Evolutionary conservation across 2,113 vertebrate species (phyloP).

Genomic region (Cochlearius cochlearius): DNA sequence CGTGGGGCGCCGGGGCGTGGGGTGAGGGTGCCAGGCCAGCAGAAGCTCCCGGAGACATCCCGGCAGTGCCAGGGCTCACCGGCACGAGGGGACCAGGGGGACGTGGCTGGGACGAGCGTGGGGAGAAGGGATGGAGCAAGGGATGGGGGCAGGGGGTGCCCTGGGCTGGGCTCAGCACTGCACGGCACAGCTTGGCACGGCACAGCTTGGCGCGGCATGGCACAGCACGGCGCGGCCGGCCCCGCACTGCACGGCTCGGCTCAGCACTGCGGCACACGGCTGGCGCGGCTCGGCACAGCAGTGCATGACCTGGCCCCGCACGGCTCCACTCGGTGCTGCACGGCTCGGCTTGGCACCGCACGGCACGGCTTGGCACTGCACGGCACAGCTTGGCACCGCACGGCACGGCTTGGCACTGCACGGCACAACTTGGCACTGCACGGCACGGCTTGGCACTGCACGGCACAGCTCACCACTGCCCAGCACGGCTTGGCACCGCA

Average conservation of each 20-base stretch:
- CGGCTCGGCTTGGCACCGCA: not conserved
- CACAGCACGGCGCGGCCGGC: too few species aligned
- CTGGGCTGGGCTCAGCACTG: not conserved
- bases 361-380: too few species aligned
- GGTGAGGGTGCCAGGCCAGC: rapidly evolving
- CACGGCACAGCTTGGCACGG: too few species aligned
- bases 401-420: not conserved
- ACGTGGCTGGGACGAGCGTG: rapidly evolving
- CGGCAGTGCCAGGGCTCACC: rapidly evolving
- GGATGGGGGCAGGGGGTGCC: not conserved
- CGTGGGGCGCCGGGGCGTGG: not conserved
- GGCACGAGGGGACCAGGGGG: too few species aligned
- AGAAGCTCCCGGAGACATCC: rapidly evolving
- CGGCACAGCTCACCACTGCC: not conserved
- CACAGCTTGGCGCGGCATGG: too few species aligned
- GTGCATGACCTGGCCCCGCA: too few species aligned
- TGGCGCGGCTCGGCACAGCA: not conserved
- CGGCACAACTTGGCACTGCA: not conserved
- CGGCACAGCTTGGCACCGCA: not conserved
- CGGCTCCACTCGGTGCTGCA: too few species aligned
- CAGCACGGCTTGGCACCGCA: not conserved
- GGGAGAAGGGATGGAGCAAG: not conserved
- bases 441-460: not conserved
- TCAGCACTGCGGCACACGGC: too few species aligned
- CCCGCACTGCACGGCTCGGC: too few species aligned